phyloP scores from a whole-genome alignment of 1,140 invertebrate genomes.

The Caenorhabditis inopinata region DNA sequence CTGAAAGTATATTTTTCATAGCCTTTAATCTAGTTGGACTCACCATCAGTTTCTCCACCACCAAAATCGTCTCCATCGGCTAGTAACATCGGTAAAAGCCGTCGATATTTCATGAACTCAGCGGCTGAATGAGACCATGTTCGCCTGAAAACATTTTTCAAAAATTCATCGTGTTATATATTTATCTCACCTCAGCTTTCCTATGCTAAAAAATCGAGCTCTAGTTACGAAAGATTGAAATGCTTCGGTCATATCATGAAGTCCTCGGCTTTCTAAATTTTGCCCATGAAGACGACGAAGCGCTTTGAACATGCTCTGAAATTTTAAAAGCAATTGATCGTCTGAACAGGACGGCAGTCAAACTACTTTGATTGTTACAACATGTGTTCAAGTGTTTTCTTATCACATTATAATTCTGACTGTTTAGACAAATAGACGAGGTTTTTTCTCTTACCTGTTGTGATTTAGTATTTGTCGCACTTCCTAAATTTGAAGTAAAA shows the following conservation, averaged over 20 bases:
- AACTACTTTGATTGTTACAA: neutral
- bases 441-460: constrained; percentile 19
- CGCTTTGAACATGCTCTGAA: constrained; percentile 62
- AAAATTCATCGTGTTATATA: neutral
- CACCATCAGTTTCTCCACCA: constrained; percentile 62
- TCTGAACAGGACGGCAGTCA: neutral
- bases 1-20: too few species aligned
- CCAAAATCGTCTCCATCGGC: constrained; percentile 60
- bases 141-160: constrained; percentile 51
- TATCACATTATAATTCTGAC: neutral
- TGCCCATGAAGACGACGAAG: constrained; percentile 64
- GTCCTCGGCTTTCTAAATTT: constrained; percentile 61
- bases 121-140: constrained; percentile 67
- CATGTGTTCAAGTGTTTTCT: neutral
- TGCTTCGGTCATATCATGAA: constrained; percentile 66
- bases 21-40: too few species aligned
- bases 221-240: constrained; percentile 64
- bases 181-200: constrained; percentile 53
- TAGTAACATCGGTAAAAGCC: constrained; percentile 63
- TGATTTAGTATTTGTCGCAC: neutral
- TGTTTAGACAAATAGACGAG: neutral
- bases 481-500: neutral
- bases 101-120: constrained; percentile 65
- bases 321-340: neutral
- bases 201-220: constrained; percentile 63